phyloP scores from a whole-genome alignment of 2,888 invertebrate species.

The Pteria penguin region DNA sequence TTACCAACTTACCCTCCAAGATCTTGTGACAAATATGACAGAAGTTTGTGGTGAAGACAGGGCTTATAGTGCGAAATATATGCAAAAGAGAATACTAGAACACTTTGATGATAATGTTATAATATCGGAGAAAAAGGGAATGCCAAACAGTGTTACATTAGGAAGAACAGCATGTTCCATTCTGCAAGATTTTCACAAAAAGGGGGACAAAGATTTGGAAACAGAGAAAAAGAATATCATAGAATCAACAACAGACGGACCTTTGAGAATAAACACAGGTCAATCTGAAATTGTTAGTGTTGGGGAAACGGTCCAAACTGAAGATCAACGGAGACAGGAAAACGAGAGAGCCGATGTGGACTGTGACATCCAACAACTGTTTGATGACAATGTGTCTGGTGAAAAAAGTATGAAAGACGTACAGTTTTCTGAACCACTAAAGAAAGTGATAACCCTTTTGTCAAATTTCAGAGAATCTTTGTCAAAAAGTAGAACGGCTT shows the following conservation, averaged over 20 bases:
- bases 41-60: slow-evolving; percentile 29
- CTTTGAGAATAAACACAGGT: too few species aligned
- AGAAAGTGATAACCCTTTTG: too few species aligned
- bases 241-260: not conserved
- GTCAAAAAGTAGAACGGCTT: too few species aligned
- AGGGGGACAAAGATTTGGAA: not conserved
- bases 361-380: too few species aligned
- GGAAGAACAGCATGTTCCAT: not conserved
- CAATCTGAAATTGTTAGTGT: too few species aligned
- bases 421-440: too few species aligned
- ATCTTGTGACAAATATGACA: slow-evolving; percentile 46
- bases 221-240: not conserved
- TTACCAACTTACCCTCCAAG: slow-evolving; percentile 43
- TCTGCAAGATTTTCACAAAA: not conserved
- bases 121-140: slow-evolving; percentile 48
- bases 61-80: slow-evolving; percentile 39
- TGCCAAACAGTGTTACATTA: slow-evolving; percentile 46
- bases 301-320: too few species aligned
- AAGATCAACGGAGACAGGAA: too few species aligned
- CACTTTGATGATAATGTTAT: slow-evolving; percentile 50
- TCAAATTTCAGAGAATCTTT: too few species aligned
- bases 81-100: slow-evolving; percentile 42
- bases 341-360: too few species aligned
- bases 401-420: too few species aligned
- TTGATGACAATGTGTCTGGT: too few species aligned